Percentiles rank a stretch among this genome's conserved stretches.
Evolutionary conservation across 2,888 invertebrate genomes (phyloP).

Genomic region (Caenorhabditis uteleia): DNA sequence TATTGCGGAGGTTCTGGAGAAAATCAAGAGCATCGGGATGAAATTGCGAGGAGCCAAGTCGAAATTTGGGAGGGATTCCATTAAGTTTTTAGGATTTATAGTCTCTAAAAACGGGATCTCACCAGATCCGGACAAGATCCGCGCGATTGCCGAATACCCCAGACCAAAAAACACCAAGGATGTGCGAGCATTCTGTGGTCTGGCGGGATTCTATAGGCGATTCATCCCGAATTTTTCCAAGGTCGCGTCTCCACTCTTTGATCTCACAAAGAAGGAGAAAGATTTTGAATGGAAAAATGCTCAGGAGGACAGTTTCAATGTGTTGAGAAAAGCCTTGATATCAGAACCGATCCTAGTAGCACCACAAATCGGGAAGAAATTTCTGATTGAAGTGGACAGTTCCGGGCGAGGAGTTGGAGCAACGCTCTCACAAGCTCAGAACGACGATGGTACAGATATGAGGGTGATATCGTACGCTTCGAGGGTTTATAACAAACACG

Average conservation of each 20-base stretch:
- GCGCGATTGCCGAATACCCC: slow-evolving; percentile 17
- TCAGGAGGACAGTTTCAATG: slow-evolving; percentile 9
- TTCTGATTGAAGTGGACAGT: slow-evolving; percentile 27
- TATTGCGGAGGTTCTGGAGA: slow-evolving; percentile 23
- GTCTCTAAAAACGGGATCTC: slow-evolving; percentile 29
- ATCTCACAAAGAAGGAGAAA: slow-evolving; percentile 16
- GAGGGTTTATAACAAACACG: slow-evolving; percentile 9
- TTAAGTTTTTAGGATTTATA: slow-evolving; percentile 41
- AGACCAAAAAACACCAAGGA: slow-evolving; percentile 14
- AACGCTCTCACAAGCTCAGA: slow-evolving; percentile 16
- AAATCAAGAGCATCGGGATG: slow-evolving; percentile 26
- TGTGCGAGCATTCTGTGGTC: slow-evolving; percentile 29
- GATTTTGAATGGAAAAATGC: slow-evolving; percentile 21
- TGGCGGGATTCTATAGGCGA: slow-evolving; percentile 15
- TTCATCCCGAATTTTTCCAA: slow-evolving; percentile 29
- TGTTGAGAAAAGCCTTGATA: slow-evolving; percentile 8
- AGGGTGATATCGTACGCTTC: slow-evolving; percentile 17
- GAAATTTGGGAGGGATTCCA: slow-evolving; percentile 14
- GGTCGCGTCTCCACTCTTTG: slow-evolving; percentile 14
- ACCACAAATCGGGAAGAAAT: slow-evolving; percentile 14
- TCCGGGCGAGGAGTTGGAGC: slow-evolving; percentile 25
- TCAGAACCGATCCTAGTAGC: slow-evolving; percentile 19
- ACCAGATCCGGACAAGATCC: slow-evolving; percentile 30
- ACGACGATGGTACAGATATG: slow-evolving; percentile 1
- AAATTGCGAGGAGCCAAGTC: slow-evolving; percentile 40